These are phyloP conservation scores for Hyles lineata DNA, from an alignment of 2,888 invertebrate genomes.

Conservation along the genomic window DNA sequence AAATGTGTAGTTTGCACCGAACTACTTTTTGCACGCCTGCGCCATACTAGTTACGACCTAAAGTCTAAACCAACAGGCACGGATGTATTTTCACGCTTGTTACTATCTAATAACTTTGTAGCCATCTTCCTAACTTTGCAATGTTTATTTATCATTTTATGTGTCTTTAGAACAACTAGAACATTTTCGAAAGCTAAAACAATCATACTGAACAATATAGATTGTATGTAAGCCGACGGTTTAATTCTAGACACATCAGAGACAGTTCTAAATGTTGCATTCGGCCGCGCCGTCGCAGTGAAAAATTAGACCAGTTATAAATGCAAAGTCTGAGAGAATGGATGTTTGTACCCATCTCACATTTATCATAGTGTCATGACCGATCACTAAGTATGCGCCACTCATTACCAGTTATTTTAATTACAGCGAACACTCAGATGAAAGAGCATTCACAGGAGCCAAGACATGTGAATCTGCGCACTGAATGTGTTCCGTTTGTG, in stretches of 20 bases:
- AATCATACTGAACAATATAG: background rate
- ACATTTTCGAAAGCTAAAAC: background rate
- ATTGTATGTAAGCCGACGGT: background rate
- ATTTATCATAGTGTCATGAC: constrained; percentile 59
- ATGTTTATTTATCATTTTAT: background rate
- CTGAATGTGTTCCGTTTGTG: constrained; percentile 29
- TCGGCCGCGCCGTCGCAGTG: constrained; percentile 2
- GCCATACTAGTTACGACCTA: background rate
- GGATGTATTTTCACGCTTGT: background rate
- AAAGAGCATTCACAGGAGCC: constrained; percentile 43
- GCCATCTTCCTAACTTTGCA: background rate
- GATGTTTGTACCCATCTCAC: constrained; percentile 24
- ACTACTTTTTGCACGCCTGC: constrained; percentile 21
- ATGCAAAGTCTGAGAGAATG: constrained; percentile 1
- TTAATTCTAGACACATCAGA: constrained; percentile 7
- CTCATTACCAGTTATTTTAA: constrained; percentile 74
- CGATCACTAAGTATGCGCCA: constrained; percentile 61
- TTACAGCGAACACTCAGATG: constrained; percentile 52
- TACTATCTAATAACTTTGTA: background rate
- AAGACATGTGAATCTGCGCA: constrained; percentile 46
- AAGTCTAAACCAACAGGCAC: background rate
- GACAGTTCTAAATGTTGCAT: constrained; percentile 15
- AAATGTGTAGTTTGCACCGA: constrained; percentile 31
- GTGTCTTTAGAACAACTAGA: too few species aligned
- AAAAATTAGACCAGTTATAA: constrained; percentile 22